Evolutionary conservation across 2,797 vertebrate genomes (phyloP).

Genomic region (Etheostoma perlongum): DNA sequence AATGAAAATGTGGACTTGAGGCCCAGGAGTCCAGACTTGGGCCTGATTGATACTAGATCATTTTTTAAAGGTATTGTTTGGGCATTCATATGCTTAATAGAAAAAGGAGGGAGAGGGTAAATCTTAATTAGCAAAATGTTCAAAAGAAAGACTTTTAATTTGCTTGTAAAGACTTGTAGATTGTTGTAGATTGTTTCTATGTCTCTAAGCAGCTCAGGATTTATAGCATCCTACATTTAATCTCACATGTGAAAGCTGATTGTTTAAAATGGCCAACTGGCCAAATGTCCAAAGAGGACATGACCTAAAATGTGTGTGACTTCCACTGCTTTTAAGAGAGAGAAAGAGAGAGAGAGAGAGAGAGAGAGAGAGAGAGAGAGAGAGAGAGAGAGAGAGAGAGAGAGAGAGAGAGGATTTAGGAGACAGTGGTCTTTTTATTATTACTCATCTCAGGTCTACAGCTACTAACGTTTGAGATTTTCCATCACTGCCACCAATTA

Average conservation of each 20-base stretch:
- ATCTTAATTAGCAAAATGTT: no score
- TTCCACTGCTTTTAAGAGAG: constrained; percentile 47
- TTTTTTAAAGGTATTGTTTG: no score
- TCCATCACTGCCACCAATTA: neutral
- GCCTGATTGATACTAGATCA: neutral
- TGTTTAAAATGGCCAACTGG: constrained; percentile 46
- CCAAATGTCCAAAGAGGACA: constrained; percentile 28
- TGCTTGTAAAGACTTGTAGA: no score
- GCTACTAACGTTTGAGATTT: constrained; percentile 19
- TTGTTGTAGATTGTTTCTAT: no score
- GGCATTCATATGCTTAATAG: no score
- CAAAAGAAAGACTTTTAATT: no score
- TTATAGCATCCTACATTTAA: constrained; percentile 5
- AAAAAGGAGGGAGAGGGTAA: no score
- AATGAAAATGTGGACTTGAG: constrained; percentile 5
- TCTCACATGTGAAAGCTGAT: constrained; percentile 41
- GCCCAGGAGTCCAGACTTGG: no score
- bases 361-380: no score
- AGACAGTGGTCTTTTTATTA: constrained; percentile 33
- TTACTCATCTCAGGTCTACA: neutral
- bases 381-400: no score
- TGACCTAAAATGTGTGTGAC: constrained; percentile 34
- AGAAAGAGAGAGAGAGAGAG: no score
- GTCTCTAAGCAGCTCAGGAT: no score
- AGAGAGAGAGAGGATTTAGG: constrained; percentile 38